Conservation (phyloP, 1,140 invertebrate species). For the Penaeus indicus region DNA sequence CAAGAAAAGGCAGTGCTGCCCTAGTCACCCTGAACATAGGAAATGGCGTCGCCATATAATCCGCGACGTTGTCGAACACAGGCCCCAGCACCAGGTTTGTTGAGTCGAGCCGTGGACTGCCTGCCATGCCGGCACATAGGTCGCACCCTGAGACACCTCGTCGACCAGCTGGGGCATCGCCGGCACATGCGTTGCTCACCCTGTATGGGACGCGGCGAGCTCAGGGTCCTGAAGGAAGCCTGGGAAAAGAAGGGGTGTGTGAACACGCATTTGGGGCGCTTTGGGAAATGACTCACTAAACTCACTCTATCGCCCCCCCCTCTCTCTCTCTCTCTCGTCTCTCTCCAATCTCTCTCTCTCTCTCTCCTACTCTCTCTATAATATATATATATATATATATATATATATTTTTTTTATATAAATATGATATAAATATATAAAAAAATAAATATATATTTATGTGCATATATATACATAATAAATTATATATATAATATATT, state of each 20-base stretch:
- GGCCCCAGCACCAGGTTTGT: conserved; percentile 57
- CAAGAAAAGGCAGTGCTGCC: background rate
- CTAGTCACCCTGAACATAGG: conserved; percentile 33
- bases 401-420: no score
- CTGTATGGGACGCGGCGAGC: conserved; percentile 31
- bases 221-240: conserved; percentile 32
- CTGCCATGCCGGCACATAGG: conserved; percentile 15
- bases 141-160: conserved; percentile 6
- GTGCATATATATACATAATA: no score
- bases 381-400: no score
- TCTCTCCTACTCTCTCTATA: no score
- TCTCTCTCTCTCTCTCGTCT: no score
- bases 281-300: no score
- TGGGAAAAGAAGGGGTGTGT: background rate
- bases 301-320: no score
- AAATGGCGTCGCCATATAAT: conserved; percentile 48
- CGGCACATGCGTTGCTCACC: conserved; percentile 62
- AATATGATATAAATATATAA: no score
- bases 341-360: no score
- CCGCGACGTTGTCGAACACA: conserved; percentile 56
- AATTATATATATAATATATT: no score
- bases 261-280: no score
- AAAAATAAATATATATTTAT: no score
- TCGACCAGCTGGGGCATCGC: conserved; percentile 4
- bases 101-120: background rate